Evolutionary conservation across 1,140 invertebrate genomes (phyloP).

Genomic region (Pomacea maculata): DNA sequence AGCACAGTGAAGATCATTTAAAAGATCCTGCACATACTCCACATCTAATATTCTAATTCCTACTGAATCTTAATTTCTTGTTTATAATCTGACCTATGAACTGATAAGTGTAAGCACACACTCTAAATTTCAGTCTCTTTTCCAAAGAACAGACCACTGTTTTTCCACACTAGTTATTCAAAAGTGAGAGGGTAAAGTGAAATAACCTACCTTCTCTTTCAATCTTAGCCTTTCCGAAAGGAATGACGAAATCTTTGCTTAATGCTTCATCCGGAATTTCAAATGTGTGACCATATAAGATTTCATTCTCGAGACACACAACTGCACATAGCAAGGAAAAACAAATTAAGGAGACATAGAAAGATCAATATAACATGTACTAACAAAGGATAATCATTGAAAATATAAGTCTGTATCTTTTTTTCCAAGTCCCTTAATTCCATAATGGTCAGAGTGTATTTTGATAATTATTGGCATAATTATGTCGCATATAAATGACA

Average conservation of each 20-base stretch:
- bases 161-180: neutral
- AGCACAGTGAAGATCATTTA: too few species aligned
- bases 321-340: constrained; percentile 69
- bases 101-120: neutral
- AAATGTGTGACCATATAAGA: constrained; percentile 91
- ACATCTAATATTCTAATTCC: too few species aligned
- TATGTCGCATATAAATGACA: too few species aligned
- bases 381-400: too few species aligned
- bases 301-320: constrained; percentile 96
- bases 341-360: neutral
- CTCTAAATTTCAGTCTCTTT: neutral
- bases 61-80: too few species aligned
- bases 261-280: constrained; percentile 91
- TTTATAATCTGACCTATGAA: too few species aligned
- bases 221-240: constrained; percentile 97
- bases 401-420: too few species aligned
- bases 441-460: too few species aligned
- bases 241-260: constrained; percentile 90
- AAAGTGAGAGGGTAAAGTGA: neutral
- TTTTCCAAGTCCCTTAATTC: too few species aligned
- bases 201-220: constrained; percentile 75
- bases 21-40: too few species aligned
- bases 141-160: neutral
- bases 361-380: too few species aligned
- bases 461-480: too few species aligned